Percentiles rank a stretch among this genome's conserved stretches.
Evolutionary conservation across 2,797 vertebrate species (phyloP).

Genomic region (Cynopterus sphinx): DNA sequence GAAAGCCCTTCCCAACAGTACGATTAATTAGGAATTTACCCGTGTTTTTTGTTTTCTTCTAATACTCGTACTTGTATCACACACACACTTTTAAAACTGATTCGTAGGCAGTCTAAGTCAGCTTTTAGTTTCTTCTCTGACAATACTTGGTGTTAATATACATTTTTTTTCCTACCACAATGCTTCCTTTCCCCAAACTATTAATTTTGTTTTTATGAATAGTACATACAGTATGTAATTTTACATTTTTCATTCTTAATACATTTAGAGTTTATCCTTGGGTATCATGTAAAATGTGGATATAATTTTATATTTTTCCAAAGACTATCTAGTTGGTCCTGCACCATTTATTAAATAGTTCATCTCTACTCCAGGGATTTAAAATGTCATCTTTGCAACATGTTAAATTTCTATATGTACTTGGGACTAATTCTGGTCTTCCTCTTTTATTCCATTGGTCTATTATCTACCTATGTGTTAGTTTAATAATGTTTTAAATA

Average conservation of each 20-base stretch:
- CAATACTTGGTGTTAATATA: not conserved
- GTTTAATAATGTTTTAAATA: not conserved
- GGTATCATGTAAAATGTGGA: too few relatives aligned
- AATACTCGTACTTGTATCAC: too few relatives aligned
- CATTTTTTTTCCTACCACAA: conserved; percentile 30
- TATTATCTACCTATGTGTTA: not conserved
- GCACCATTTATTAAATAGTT: not conserved
- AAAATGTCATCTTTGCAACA: not conserved
- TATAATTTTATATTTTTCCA: not conserved
- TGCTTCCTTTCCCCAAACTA: conserved; percentile 48
- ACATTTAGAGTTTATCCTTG: too few relatives aligned
- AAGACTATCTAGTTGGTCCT: not conserved
- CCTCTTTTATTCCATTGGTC: not conserved
- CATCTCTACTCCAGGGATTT: not conserved
- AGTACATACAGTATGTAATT: not conserved
- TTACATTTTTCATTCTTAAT: too few relatives aligned
- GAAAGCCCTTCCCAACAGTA: too few relatives aligned
- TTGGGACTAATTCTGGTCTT: not conserved
- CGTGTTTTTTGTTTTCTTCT: too few relatives aligned
- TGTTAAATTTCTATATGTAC: not conserved
- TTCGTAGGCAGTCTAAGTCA: not conserved
- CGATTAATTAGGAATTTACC: too few relatives aligned
- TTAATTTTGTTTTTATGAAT: conserved; percentile 77
- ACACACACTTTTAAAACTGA: too few relatives aligned
- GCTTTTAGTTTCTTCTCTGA: conserved; percentile 12